Base-by-base conservation (phyloP, 2,113 vertebrate genomes). In the Pelecanoides urinatrix region DNA sequence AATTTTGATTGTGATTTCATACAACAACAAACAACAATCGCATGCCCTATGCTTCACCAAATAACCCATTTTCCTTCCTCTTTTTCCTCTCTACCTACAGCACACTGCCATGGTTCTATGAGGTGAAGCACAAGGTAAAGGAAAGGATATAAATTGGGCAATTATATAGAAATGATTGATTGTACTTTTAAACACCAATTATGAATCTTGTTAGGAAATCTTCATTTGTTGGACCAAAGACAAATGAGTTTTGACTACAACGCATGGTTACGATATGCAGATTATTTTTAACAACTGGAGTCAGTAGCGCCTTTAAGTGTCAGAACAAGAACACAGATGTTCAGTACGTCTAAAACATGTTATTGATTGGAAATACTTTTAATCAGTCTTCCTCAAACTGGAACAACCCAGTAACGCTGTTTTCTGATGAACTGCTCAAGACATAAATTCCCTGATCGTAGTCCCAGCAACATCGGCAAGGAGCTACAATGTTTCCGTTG, bases 1-100 rank as follows among this genome's bases (percentile, higher is more conserved):
- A 98, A 95, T 98, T 98, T 98, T 97, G 97, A 98, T 98, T 98
- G 98, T 97, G 97, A 98, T 98, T 97, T 98, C 94, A 92, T 98
- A 97, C 98, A 96, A 98, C 98, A 98, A 98, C 98, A 99, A 99
- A 98, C 98, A 97, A 81, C 96, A 92, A 98, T 97, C 36, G 90
- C 62, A 68, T 83, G 90, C 92, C 92, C 93, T 97, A 68, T 68
- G 92, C 95, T 96, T 97, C 95, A 93, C 93, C 97, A 97, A 94
- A 96, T 96, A 95, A 96, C 96, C 95, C 86, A 27, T 81, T 96
- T 97, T 97, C 97, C 95, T 92, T 95, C 93, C 94, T 93, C 75
- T 40, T 83, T 74, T 93, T 86, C 97, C 90, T 91, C 86, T 56
- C 58, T 88, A 81, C 96, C 91, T 97, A 86, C 79, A 63, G 94